Percentiles rank a stretch among this genome's conserved stretches.
phyloP scores from a whole-genome alignment of 2,888 invertebrate species.

The Diloba caeruleocephala region DNA sequence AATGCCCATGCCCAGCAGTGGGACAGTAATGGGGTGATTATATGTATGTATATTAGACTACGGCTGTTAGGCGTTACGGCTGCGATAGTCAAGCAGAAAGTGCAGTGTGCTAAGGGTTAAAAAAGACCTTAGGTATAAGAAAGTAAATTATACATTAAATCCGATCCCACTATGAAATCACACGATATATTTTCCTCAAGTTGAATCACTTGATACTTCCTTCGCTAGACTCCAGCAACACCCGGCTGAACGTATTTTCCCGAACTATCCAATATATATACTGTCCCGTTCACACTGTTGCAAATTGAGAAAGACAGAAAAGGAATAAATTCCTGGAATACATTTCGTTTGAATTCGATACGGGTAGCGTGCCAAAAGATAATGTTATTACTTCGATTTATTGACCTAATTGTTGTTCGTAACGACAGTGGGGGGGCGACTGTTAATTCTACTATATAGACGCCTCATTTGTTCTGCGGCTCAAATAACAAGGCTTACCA shows the following conservation, averaged over 20 bases:
- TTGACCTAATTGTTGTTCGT: slow-evolving; percentile 55
- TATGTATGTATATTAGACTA: too few relatives aligned
- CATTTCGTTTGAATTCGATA: slow-evolving; percentile 44
- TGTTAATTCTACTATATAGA: slow-evolving; percentile 29
- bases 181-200: slow-evolving; percentile 36
- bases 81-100: too few relatives aligned
- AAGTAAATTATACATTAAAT: slow-evolving; percentile 7
- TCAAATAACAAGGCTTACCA: slow-evolving; percentile 8
- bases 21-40: too few relatives aligned
- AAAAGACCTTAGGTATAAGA: too few relatives aligned
- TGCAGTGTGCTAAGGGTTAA: too few relatives aligned
- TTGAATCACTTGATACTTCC: slow-evolving; percentile 41
- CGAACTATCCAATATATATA: slow-evolving; percentile 28
- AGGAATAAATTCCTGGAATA: slow-evolving; percentile 45
- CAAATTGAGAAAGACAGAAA: slow-evolving; percentile 26
- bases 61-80: too few relatives aligned
- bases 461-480: slow-evolving; percentile 24
- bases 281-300: slow-evolving; percentile 24
- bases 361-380: slow-evolving; percentile 57
- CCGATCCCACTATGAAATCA: slow-evolving; percentile 21
- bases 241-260: slow-evolving; percentile 32
- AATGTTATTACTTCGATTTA: slow-evolving; percentile 58
- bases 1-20: too few relatives aligned
- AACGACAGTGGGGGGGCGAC: slow-evolving; percentile 23
- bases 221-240: slow-evolving; percentile 17